phyloP scores from a whole-genome alignment of 2,797 vertebrate species.

The Crocidura indochinensis region DNA sequence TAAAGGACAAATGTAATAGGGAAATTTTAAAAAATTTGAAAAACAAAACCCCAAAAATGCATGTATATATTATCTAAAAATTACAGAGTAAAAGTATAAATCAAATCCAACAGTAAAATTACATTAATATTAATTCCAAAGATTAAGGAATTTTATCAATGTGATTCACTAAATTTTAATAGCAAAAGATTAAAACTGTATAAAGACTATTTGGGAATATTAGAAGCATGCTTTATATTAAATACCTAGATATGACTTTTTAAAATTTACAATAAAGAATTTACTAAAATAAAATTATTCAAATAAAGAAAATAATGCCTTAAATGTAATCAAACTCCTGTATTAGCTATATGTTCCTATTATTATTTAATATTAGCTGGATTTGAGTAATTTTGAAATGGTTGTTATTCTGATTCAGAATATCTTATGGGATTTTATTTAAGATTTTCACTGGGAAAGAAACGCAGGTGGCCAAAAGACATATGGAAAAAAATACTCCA shows the following conservation, averaged over 20 bases:
- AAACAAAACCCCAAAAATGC: background rate
- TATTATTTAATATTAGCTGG: background rate
- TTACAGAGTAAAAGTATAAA: background rate
- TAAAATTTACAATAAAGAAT: too few species aligned
- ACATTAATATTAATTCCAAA: background rate
- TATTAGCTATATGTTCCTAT: background rate
- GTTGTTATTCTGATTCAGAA: background rate
- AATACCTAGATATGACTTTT: background rate
- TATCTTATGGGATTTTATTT: background rate
- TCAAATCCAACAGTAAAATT: background rate
- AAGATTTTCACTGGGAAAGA: background rate
- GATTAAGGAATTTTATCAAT: background rate
- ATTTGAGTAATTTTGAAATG: background rate
- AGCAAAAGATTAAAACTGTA: background rate
- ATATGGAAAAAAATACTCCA: too few species aligned
- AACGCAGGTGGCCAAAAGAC: too few species aligned
- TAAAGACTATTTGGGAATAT: background rate
- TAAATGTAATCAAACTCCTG: background rate
- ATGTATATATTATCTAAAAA: background rate
- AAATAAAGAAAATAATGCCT: background rate
- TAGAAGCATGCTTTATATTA: background rate
- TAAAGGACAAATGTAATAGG: background rate
- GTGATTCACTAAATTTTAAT: background rate
- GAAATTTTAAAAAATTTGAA: background rate
- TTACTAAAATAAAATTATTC: background rate